These are phyloP conservation scores for Shinisaurus crocodilurus DNA, from an alignment of 2,113 vertebrate genomes.

Conservation along the genomic window DNA sequence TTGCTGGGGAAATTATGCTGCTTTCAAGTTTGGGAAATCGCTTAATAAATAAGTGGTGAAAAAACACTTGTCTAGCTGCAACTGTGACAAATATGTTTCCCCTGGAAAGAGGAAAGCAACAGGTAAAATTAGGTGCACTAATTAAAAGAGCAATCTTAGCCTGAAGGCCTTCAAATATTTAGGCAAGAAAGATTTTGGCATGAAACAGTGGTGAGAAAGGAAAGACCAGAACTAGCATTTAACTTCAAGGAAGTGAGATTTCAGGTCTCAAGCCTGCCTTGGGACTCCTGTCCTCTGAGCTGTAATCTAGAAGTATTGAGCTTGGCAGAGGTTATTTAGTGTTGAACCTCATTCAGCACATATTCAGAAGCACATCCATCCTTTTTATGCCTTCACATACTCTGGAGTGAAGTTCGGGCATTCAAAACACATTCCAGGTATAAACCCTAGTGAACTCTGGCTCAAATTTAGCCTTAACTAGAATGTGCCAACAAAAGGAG, in stretches of 20 bases:
- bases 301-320: not conserved
- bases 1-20: conserved; percentile 12
- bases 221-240: not conserved
- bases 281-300: not conserved
- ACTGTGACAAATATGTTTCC: not conserved
- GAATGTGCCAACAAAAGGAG: not conserved
- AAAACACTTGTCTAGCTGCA: not conserved
- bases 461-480: not conserved
- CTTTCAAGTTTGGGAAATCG: not conserved
- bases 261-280: not conserved
- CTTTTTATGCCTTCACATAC: not conserved
- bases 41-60: not conserved
- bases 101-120: not conserved
- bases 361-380: not conserved
- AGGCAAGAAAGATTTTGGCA: not conserved
- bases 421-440: not conserved
- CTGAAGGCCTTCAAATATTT: not conserved
- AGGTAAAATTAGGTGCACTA: not conserved
- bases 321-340: not conserved
- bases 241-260: not conserved
- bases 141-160: not conserved
- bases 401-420: not conserved
- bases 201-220: not conserved
- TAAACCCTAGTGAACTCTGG: not conserved
- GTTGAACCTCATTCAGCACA: not conserved